Conservation (phyloP, 1,140 invertebrate genomes). For the Heterodera carotae region DNA sequence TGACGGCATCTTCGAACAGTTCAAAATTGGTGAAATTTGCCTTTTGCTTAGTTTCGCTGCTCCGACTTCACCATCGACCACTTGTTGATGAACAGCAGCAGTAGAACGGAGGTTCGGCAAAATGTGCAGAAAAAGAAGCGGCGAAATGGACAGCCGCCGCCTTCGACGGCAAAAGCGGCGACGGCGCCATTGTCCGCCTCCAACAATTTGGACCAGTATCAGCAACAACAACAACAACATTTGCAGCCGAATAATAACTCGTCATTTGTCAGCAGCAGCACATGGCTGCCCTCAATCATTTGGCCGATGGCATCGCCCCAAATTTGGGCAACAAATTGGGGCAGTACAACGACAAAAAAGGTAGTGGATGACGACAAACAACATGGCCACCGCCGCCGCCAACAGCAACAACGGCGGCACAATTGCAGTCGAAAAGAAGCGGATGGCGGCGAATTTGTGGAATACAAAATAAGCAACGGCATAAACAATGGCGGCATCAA, state of each 20-base stretch:
- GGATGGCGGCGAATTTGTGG: background rate
- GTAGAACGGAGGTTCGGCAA: background rate
- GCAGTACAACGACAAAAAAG: too few species aligned
- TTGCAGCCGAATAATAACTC: too few species aligned
- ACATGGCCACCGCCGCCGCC: too few species aligned
- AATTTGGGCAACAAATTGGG: too few species aligned
- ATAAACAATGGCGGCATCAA: background rate
- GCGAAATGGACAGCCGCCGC: too few species aligned
- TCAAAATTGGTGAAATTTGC: background rate
- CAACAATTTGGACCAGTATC: background rate
- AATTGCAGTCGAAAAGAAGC: background rate
- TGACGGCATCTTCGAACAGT: too few species aligned
- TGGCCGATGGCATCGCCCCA: too few species aligned
- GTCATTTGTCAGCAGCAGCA: too few species aligned
- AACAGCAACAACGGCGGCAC: background rate
- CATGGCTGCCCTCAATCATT: background rate
- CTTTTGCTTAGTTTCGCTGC: background rate
- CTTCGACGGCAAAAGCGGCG: too few species aligned
- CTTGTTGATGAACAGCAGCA: constrained; percentile 29
- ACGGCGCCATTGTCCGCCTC: too few species aligned
- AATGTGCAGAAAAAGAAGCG: too few species aligned
- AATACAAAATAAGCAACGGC: background rate
- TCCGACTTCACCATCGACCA: constrained; percentile 32
- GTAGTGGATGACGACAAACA: background rate
- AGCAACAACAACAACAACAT: background rate